Percentiles rank a stretch among this genome's conserved stretches.
Conservation (phyloP, 2,113 vertebrate genomes). For the Syngnathus floridae region DNA sequence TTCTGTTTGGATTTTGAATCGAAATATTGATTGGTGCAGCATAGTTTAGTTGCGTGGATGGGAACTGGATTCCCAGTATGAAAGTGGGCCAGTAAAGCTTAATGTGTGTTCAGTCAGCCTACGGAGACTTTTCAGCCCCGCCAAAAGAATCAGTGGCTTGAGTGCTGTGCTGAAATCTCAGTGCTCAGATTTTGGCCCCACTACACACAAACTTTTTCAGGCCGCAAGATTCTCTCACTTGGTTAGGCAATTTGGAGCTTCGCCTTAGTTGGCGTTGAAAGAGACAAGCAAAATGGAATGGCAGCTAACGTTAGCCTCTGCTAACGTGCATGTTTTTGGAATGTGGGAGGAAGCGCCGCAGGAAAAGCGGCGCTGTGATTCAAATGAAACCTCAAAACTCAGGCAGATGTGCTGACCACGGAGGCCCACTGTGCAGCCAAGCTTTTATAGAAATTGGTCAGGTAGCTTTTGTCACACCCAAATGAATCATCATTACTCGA, state of each 20-base stretch:
- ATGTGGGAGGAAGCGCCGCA: not conserved
- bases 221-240: constrained; percentile 37
- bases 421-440: no score
- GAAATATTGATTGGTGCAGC: constrained; percentile 49
- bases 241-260: constrained; percentile 39
- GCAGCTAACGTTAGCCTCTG: no score
- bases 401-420: not conserved
- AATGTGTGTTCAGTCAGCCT: constrained; percentile 35
- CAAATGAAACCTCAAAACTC: not conserved
- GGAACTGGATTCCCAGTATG: constrained; percentile 18
- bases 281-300: constrained; percentile 27
- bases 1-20: constrained; percentile 19
- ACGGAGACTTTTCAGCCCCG: constrained; percentile 26
- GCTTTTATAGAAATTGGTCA: not conserved
- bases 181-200: constrained; percentile 35
- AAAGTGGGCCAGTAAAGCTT: constrained; percentile 51
- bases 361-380: not conserved
- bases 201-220: constrained; percentile 39
- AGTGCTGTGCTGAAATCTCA: constrained; percentile 33
- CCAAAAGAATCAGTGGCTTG: constrained; percentile 31
- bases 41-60: constrained; percentile 22
- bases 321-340: not conserved
- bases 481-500: not conserved
- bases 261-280: constrained; percentile 27
- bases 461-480: not conserved